Percentiles rank a stretch among this genome's conserved stretches.
phyloP scores from a whole-genome alignment of 2,888 invertebrate genomes.

The Lymantria monacha region DNA sequence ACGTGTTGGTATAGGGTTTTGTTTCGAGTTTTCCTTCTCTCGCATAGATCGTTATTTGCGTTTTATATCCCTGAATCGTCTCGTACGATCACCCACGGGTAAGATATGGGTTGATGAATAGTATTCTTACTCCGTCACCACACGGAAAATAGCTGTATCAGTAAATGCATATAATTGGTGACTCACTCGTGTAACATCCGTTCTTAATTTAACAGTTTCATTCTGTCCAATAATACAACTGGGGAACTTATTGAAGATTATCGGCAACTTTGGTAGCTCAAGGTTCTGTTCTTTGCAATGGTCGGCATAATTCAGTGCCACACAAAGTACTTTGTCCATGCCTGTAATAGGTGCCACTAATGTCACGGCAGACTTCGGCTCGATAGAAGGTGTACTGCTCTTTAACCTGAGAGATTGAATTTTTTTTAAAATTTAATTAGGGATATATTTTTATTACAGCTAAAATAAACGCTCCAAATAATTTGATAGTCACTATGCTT shows the following conservation, averaged over 20 bases:
- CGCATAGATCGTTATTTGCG: too few species aligned
- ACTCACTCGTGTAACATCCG: slow-evolving; percentile 55
- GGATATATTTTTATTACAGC: too few species aligned
- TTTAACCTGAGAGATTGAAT: slow-evolving; percentile 32
- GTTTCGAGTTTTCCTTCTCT: too few species aligned
- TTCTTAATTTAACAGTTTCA: slow-evolving; percentile 82
- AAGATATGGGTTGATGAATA: too few species aligned
- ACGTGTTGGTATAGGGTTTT: too few species aligned
- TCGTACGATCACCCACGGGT: too few species aligned
- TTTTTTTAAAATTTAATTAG: too few species aligned
- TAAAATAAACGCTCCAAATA: too few species aligned
- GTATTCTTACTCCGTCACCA: too few species aligned
- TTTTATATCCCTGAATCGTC: too few species aligned
- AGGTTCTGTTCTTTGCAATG: slow-evolving; percentile 92
- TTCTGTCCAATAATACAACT: slow-evolving; percentile 89
- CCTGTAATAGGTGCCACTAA: slow-evolving; percentile 88
- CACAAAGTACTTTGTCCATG: slow-evolving; percentile 92
- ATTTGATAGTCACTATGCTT: too few species aligned
- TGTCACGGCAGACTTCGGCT: slow-evolving; percentile 76
- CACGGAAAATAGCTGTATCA: too few species aligned
- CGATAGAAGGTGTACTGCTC: slow-evolving; percentile 26
- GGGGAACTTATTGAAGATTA: slow-evolving; percentile 94
- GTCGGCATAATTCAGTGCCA: slow-evolving; percentile 92
- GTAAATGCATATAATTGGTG: not conserved
- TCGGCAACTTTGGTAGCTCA: slow-evolving; percentile 87